Evolutionary conservation across 1,140 invertebrate species (phyloP).

Genomic region (Drosophila varians): DNA sequence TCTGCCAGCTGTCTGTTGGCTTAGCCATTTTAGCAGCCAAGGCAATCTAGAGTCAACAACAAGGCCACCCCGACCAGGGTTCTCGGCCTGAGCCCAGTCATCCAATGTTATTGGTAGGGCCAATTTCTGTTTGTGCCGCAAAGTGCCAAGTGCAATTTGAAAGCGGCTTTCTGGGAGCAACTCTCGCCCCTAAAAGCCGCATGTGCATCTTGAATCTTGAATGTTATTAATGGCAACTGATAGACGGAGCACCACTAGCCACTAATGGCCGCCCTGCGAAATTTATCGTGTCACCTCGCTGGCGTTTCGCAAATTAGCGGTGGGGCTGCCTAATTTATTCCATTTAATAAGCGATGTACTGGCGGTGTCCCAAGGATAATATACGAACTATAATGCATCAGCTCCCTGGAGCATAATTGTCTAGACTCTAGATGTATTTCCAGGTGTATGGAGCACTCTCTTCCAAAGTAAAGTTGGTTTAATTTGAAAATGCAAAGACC

Average conservation of each 20-base stretch:
- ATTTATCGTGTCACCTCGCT: conserved; percentile 51
- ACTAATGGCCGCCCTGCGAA: conserved; percentile 34
- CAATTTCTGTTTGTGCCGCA: conserved; percentile 57
- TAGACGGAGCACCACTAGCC: conserved; percentile 21
- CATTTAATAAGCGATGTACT: conserved; percentile 29
- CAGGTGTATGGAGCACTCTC: no score
- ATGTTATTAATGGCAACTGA: conserved; percentile 72
- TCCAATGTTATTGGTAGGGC: conserved; percentile 28
- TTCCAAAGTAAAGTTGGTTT: no score
- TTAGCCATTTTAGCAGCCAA: conserved; percentile 41
- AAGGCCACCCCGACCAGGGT: neutral
- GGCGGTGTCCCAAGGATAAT: neutral
- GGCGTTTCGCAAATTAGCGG: conserved; percentile 46
- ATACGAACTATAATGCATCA: neutral
- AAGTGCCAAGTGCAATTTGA: conserved; percentile 60
- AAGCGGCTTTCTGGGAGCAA: conserved; percentile 4
- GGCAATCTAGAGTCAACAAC: conserved; percentile 45
- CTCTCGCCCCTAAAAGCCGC: conserved; percentile 13
- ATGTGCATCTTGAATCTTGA: conserved; percentile 58
- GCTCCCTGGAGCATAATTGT: neutral
- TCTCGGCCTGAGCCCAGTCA: conserved; percentile 1
- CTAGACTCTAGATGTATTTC: no score
- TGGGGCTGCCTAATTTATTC: conserved; percentile 39
- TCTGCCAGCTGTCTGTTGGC: conserved; percentile 49
- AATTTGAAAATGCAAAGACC: neutral